A percentile compares a stretch with the other conserved stretches of the same genome.
These are phyloP conservation scores for Adelphocoris suturalis DNA, from an alignment of 2,888 invertebrate species.

Conservation along the genomic window DNA sequence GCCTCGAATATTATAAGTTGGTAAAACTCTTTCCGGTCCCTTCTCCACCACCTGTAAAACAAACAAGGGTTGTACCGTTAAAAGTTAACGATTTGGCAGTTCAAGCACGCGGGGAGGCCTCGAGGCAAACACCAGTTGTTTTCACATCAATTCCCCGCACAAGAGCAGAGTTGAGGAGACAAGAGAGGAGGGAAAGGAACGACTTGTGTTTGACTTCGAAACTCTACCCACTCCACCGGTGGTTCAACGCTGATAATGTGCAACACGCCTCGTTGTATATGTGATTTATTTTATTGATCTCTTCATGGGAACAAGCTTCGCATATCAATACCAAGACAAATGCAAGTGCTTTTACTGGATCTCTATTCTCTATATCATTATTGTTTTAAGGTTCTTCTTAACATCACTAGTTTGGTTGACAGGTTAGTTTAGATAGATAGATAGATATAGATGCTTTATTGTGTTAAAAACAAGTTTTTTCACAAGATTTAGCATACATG, in stretches of 20 bases:
- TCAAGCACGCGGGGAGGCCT: constrained; percentile 37
- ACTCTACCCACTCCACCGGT: not conserved
- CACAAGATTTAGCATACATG: no score
- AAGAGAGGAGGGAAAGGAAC: constrained; percentile 18
- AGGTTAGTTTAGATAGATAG: no score
- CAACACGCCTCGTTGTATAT: not conserved
- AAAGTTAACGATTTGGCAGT: constrained; percentile 46
- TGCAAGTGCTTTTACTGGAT: no score
- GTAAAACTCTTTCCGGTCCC: not conserved
- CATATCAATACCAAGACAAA: no score
- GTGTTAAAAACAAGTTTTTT: no score
- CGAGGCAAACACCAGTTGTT: constrained; percentile 36
- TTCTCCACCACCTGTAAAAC: not conserved
- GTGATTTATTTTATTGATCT: constrained; percentile 13
- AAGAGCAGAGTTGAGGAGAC: constrained; percentile 15
- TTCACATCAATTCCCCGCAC: constrained; percentile 37
- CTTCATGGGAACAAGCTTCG: not conserved
- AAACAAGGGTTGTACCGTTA: constrained; percentile 8
- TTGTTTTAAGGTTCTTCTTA: no score
- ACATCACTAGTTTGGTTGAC: no score
- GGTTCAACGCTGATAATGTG: not conserved
- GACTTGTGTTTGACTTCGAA: constrained; percentile 22
- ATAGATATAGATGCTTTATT: no score
- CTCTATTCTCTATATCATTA: no score
- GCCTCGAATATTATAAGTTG: not conserved